phyloP scores from a whole-genome alignment of 2,113 vertebrate genomes.

The Rhegmatorhina hoffmannsi region DNA sequence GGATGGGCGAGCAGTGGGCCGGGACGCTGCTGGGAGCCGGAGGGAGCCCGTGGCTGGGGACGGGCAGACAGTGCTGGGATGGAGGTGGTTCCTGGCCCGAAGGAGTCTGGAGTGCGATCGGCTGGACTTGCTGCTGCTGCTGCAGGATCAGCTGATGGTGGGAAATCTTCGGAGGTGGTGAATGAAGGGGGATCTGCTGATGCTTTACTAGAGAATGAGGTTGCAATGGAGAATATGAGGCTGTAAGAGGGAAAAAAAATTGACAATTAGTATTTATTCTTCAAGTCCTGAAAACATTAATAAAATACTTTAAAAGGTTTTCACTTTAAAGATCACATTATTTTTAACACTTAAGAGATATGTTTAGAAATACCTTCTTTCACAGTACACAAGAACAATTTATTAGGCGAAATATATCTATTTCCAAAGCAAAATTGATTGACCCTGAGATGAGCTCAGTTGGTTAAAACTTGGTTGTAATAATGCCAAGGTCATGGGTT shows the following conservation, averaged over 20 bases:
- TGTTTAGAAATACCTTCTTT: background rate
- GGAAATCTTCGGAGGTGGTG: conserved; percentile 78
- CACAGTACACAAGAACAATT: background rate
- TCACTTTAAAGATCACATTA: background rate
- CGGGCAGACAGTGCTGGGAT: conserved; percentile 81
- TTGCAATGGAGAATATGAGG: conserved; percentile 85
- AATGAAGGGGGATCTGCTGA: conserved; percentile 81
- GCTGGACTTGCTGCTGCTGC: conserved; percentile 88
- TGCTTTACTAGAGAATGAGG: conserved; percentile 87
- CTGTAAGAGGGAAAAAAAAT: conserved; percentile 64
- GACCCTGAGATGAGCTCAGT: no score
- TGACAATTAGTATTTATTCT: conserved; percentile 57
- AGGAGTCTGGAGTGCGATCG: conserved; percentile 83
- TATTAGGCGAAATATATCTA: background rate
- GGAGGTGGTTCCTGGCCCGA: conserved; percentile 76
- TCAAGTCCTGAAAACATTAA: background rate
- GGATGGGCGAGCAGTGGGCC: conserved; percentile 77
- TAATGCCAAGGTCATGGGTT: no score
- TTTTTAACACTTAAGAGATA: background rate
- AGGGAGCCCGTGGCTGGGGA: conserved; percentile 77
- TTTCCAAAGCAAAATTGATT: background rate
- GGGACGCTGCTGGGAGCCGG: conserved; percentile 65
- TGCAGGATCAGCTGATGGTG: conserved; percentile 90
- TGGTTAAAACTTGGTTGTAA: no score
- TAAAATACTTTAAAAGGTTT: conserved; percentile 17